Percentiles rank a stretch among this genome's conserved stretches.
phyloP scores from a whole-genome alignment of 2,113 vertebrate genomes.

The Phrynosoma blainvillii region DNA sequence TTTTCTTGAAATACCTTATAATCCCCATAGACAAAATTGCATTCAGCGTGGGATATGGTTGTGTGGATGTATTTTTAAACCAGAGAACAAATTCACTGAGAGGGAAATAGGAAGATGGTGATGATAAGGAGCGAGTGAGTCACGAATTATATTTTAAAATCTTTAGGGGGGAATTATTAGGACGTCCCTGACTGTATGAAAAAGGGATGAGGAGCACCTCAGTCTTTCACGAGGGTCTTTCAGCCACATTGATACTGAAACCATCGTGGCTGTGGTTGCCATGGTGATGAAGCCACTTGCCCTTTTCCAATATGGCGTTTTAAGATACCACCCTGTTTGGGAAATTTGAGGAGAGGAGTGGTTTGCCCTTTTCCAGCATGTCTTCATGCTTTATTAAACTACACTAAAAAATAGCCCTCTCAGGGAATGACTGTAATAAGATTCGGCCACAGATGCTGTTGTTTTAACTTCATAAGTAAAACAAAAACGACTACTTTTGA shows the following conservation, averaged over 20 bases:
- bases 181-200: too few species aligned
- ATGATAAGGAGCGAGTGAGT: background rate
- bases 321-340: too few species aligned
- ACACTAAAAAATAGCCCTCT: background rate
- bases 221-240: background rate
- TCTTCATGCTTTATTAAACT: background rate
- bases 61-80: background rate
- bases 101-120: background rate
- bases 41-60: background rate
- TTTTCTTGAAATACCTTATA: background rate
- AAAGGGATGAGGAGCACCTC: background rate
- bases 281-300: constrained; percentile 13
- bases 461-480: background rate
- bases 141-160: background rate
- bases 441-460: too few species aligned
- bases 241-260: background rate
- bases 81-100: background rate
- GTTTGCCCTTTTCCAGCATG: background rate
- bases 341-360: too few species aligned
- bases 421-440: too few species aligned
- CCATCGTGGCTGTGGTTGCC: background rate
- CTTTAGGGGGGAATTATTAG: background rate
- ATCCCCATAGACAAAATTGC: background rate
- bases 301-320: constrained; percentile 18
- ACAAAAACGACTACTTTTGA: background rate